These are phyloP conservation scores for Cynopterus sphinx DNA, from an alignment of 2,797 vertebrate species.

Conservation along the genomic window DNA sequence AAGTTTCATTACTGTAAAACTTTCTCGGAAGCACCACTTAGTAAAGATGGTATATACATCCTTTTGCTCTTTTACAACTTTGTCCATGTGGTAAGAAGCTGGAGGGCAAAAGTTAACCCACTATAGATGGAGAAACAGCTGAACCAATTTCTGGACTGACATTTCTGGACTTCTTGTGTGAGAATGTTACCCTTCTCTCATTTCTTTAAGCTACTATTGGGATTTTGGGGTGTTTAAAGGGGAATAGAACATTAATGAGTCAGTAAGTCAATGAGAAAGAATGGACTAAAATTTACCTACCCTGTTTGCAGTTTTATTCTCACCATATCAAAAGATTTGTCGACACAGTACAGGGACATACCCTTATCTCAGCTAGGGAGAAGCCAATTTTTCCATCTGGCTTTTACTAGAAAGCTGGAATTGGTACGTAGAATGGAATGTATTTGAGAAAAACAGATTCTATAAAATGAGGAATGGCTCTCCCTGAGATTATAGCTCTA, in stretches of 20 bases:
- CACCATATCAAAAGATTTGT: constrained; percentile 3
- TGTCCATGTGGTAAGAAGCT: not conserved
- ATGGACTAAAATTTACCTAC: not conserved
- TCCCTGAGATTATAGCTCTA: not conserved
- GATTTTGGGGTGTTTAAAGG: constrained; percentile 37
- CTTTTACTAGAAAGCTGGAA: constrained; percentile 33
- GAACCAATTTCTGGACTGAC: constrained; percentile 12
- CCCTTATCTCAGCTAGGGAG: not conserved
- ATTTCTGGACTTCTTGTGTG: not conserved
- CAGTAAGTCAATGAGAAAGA: constrained; percentile 33
- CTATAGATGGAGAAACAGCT: not conserved
- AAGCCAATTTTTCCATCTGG: constrained; percentile 4
- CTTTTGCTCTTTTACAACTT: not conserved
- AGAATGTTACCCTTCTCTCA: not conserved
- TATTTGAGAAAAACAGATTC: constrained; percentile 16
- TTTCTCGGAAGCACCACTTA: not conserved
- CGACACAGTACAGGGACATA: not conserved
- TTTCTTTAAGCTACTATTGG: constrained; percentile 30
- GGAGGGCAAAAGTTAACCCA: not conserved
- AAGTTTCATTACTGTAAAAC: constrained; percentile 5
- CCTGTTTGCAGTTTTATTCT: constrained; percentile 23
- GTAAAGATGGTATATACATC: constrained; percentile 7
- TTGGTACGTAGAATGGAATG: not conserved
- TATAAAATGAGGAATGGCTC: not conserved
- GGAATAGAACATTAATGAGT: constrained; percentile 39